These are phyloP conservation scores for Dolichoris vasculosae DNA, from an alignment of 1,140 invertebrate species.

Conservation along the genomic window DNA sequence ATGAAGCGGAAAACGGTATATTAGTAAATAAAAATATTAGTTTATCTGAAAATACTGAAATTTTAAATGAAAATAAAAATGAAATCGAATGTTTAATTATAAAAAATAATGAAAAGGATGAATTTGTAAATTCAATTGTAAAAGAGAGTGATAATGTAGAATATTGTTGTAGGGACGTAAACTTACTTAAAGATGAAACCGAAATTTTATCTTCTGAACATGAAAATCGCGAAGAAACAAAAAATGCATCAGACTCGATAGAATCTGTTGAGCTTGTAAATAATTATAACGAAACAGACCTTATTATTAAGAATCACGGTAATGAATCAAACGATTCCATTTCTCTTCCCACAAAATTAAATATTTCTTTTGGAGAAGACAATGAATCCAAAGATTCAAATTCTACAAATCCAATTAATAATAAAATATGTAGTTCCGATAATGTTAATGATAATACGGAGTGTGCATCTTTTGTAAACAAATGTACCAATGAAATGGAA, in stretches of 20 bases:
- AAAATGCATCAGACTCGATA: neutral
- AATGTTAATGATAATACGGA: conserved; percentile 1
- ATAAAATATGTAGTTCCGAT: neutral
- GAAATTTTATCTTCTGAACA: conserved; percentile 1
- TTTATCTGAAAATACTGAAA: neutral
- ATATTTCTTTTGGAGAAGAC: neutral
- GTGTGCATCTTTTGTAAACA: neutral
- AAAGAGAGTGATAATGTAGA: neutral
- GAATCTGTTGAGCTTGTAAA: neutral
- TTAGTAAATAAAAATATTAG: neutral
- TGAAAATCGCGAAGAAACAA: neutral
- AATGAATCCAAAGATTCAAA: conserved; percentile 3
- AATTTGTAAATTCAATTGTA: conserved; percentile 17
- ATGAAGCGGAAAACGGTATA: neutral
- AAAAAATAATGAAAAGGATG: neutral
- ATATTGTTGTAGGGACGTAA: neutral
- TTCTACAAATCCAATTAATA: conserved; percentile 11
- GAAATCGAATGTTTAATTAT: neutral
- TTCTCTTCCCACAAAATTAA: neutral
- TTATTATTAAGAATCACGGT: neutral
- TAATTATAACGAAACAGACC: neutral
- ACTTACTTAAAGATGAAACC: neutral
- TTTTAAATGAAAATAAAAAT: neutral
- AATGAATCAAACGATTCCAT: neutral
- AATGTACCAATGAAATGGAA: conserved; percentile 12